phyloP scores from a whole-genome alignment of 2,888 invertebrate genomes.

The Ceraclea dissimilis region DNA sequence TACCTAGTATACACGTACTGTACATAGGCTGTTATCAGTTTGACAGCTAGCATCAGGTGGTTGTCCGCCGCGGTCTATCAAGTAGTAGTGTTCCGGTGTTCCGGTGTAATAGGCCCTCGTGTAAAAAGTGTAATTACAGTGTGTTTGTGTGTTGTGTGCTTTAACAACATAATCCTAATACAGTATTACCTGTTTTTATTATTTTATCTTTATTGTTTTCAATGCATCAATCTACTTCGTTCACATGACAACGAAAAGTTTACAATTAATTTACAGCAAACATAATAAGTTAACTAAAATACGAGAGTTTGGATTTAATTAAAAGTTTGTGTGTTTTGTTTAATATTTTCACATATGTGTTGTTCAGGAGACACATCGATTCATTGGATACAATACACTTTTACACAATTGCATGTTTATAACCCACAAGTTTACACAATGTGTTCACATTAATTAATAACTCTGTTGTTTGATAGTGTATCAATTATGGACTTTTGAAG shows the following conservation, averaged over 20 bases:
- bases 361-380: neutral
- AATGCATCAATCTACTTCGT: neutral
- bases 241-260: constrained; percentile 6
- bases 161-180: constrained; percentile 3
- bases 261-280: neutral
- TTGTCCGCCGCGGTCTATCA: neutral
- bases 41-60: constrained; percentile 7
- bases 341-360: neutral
- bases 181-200: neutral
- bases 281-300: neutral
- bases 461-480: too few species aligned
- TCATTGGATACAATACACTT: neutral
- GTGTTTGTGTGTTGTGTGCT: constrained; percentile 19
- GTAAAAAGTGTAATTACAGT: constrained; percentile 3
- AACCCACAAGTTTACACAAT: too few species aligned
- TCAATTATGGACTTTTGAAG: too few species aligned
- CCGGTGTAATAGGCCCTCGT: constrained; percentile 17
- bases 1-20: neutral
- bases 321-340: neutral
- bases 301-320: neutral
- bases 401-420: neutral
- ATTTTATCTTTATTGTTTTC: neutral
- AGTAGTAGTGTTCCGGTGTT: neutral
- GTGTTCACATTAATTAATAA: too few species aligned
- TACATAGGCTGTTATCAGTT: constrained; percentile 9